Evolutionary conservation across 1,140 invertebrate genomes (phyloP).

Genomic region (Daktulosphaira vitifoliae): DNA sequence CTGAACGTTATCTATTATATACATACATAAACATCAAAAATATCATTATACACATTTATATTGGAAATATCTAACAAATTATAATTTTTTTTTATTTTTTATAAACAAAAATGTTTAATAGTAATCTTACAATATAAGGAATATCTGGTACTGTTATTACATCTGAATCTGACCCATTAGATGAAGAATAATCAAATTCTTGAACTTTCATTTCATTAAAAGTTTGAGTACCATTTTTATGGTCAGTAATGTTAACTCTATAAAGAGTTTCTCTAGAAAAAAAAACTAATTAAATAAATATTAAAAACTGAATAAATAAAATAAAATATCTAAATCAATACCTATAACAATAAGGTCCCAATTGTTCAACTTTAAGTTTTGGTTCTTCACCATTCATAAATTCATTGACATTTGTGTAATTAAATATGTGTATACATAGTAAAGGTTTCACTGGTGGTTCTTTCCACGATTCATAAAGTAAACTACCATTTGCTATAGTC

Average conservation of each 20-base stretch:
- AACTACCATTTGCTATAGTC: constrained; percentile 57
- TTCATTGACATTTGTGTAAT: constrained; percentile 73
- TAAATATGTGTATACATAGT: constrained; percentile 75
- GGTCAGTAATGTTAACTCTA: constrained; percentile 25
- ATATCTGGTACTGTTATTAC: constrained; percentile 48
- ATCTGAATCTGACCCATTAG: constrained; percentile 45
- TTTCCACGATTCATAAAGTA: constrained; percentile 77
- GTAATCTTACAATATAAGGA: constrained; percentile 49
- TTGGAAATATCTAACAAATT: too few species aligned
- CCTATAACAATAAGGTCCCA: constrained; percentile 86
- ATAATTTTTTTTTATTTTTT: too few species aligned
- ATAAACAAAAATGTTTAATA: too few species aligned
- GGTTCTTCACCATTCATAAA: constrained; percentile 58
- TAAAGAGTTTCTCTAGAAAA: constrained; percentile 15
- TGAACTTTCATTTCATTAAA: constrained; percentile 49
- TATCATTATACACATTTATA: too few species aligned
- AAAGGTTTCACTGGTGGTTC: constrained; percentile 73
- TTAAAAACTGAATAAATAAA: not conserved
- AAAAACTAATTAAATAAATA: not conserved
- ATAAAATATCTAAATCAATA: constrained; percentile 41
- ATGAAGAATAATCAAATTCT: constrained; percentile 46
- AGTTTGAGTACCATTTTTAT: constrained; percentile 50
- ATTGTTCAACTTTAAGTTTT: constrained; percentile 64
- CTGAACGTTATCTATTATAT: too few species aligned
- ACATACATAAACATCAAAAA: too few species aligned